These are phyloP conservation scores for Sarcophaga carnaria DNA, from an alignment of 2,888 invertebrate species.

Conservation along the genomic window DNA sequence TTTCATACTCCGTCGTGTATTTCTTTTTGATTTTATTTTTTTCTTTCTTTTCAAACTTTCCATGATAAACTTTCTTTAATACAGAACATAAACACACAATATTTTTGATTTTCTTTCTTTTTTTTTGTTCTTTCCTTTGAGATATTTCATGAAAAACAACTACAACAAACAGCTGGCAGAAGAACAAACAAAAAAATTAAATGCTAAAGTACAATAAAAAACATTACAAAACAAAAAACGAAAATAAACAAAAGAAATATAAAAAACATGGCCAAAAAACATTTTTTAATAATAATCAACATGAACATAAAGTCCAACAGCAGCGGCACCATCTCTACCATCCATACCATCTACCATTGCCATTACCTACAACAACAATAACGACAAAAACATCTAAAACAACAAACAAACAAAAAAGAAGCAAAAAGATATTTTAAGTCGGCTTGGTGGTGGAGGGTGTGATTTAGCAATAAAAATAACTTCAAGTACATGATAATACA, in stretches of 20 bases:
- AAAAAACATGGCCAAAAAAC: constrained; percentile 23
- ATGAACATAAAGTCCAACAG: constrained; percentile 44
- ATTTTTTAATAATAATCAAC: constrained; percentile 48
- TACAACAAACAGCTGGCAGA: background rate
- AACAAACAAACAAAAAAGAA: background rate
- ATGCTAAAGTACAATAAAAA: constrained; percentile 12
- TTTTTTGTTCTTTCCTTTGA: background rate
- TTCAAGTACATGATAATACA: constrained; percentile 52
- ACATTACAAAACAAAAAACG: background rate
- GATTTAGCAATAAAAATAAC: constrained; percentile 41
- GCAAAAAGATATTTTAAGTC: background rate
- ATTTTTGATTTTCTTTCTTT: constrained; percentile 7
- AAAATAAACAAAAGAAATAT: background rate
- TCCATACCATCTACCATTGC: background rate
- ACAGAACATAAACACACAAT: constrained; percentile 58
- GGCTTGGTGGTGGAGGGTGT: constrained; percentile 13
- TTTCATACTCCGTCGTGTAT: background rate
- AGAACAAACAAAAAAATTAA: constrained; percentile 6
- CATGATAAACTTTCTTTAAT: constrained; percentile 35
- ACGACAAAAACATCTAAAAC: background rate
- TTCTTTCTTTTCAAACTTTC: constrained; percentile 27
- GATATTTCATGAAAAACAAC: constrained; percentile 6
- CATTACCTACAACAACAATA: constrained; percentile 11
- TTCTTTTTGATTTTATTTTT: background rate
- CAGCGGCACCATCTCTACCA: constrained; percentile 6